Evolutionary conservation across 2,113 vertebrate genomes (phyloP), one percentile per base, ranked within the genome.

Genomic region (Podiceps cristatus): DNA sequence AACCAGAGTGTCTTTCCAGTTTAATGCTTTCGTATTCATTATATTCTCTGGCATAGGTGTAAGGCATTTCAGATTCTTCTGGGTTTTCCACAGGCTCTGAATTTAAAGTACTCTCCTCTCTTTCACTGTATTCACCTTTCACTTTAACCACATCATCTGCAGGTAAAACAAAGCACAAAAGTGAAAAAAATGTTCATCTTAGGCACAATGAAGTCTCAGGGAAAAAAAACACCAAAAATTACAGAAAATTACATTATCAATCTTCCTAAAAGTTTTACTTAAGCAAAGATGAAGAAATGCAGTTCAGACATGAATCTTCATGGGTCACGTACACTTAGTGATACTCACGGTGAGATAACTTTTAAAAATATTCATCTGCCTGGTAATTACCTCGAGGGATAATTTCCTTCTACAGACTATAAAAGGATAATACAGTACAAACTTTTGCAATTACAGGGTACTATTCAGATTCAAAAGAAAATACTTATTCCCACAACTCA

Each of bases 31-130:
- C 98, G 5, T 98, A 97, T 17, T 98, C 88, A 5, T 96, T 96
- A n/a, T 99, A 99, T 29, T 98, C 98, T n/a, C 98, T 98, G 93
- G 98, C 88, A 75, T 98, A 98, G 98, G 93, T 10, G 97, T 99
- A 98, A 98, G 98, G 97, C 88, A 98, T 97, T 7, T 98, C 98
- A 11, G 97, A 93, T 90, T 98, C 89, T 53, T 99, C 98, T 27
- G 94, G 90, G 37, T 96, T 98, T 88, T 98, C 98, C 56, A 98
- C 66, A 31, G 96, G 90, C 78, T 98, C 98, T 59, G 97, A 58
- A 93, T 98, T 98, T 88, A 98, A 88, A 87, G 97, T 95, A 76
- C 59, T 98, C 59, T 98, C 99, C 59, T 98, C 98, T 92, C 97
- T 97, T 72, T 98, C 98, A 53, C 82, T 96, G n/a, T 98, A 98